Percentiles rank a stretch among this genome's conserved stretches.
Conservation (phyloP, 2,113 vertebrate genomes). For the Globicephala melas region DNA sequence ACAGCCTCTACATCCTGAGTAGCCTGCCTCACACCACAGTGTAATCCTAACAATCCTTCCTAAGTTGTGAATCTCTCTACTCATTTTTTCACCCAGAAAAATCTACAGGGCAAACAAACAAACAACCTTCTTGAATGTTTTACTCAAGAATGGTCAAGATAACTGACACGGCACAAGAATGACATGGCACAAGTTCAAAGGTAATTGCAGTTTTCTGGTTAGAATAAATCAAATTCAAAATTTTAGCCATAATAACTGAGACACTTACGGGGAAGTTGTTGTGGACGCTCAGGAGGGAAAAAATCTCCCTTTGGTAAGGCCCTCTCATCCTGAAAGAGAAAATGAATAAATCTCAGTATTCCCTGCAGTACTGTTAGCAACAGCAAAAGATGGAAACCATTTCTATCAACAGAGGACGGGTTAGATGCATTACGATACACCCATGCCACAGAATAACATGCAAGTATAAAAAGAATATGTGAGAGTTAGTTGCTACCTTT, state of each 20-base stretch:
- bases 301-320: constrained; percentile 96
- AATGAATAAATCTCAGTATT: not conserved
- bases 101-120: not conserved
- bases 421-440: not conserved
- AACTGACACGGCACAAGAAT: not conserved
- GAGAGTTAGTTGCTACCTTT: not conserved
- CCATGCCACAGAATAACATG: rapidly evolving
- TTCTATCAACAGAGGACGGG: not conserved
- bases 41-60: not conserved
- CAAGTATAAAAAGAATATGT: not conserved
- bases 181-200: not conserved
- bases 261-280: constrained; percentile 95
- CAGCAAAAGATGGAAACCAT: not conserved
- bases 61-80: not conserved
- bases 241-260: not conserved
- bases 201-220: not conserved
- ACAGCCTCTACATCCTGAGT: not conserved
- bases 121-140: not conserved
- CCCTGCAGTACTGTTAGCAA: not conserved
- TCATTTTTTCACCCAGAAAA: not conserved
- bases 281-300: constrained; percentile 90
- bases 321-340: constrained; percentile 90
- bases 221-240: not conserved
- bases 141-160: not conserved
- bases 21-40: not conserved